phyloP scores from a whole-genome alignment of 2,113 vertebrate species.

The Prunella fulvescens region DNA sequence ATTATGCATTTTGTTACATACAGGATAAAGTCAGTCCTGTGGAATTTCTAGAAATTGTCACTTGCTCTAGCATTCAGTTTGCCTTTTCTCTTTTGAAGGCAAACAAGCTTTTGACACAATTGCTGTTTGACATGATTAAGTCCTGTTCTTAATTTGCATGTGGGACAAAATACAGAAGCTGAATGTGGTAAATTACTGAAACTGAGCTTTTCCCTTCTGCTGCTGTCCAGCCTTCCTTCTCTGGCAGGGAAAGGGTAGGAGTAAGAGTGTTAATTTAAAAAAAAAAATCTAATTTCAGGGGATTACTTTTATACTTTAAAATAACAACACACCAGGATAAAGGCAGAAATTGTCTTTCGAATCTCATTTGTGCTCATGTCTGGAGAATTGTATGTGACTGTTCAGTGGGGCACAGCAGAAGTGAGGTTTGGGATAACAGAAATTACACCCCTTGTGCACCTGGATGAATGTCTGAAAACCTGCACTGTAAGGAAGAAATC shows the following conservation, averaged over 20 bases:
- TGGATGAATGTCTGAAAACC: not conserved
- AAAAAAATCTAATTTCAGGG: not conserved
- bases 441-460: not conserved
- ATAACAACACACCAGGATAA: not conserved
- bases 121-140: not conserved
- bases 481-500: not conserved
- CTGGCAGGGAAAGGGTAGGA: not conserved
- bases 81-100: not conserved
- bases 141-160: not conserved
- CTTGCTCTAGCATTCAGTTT: not conserved
- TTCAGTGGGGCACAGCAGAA: not conserved
- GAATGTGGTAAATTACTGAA: not conserved
- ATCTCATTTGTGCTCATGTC: fast-evolving
- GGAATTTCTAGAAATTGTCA: not conserved
- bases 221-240: not conserved
- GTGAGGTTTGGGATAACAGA: not conserved
- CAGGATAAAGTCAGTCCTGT: not conserved
- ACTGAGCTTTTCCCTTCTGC: not conserved
- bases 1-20: fast-evolving
- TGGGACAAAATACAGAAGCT: not conserved
- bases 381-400: not conserved
- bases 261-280: not conserved
- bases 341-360: not conserved
- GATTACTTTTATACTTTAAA: not conserved
- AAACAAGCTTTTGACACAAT: not conserved